These are phyloP conservation scores for Salarias fasciatus DNA, from an alignment of 2,797 vertebrate species.

Conservation along the genomic window DNA sequence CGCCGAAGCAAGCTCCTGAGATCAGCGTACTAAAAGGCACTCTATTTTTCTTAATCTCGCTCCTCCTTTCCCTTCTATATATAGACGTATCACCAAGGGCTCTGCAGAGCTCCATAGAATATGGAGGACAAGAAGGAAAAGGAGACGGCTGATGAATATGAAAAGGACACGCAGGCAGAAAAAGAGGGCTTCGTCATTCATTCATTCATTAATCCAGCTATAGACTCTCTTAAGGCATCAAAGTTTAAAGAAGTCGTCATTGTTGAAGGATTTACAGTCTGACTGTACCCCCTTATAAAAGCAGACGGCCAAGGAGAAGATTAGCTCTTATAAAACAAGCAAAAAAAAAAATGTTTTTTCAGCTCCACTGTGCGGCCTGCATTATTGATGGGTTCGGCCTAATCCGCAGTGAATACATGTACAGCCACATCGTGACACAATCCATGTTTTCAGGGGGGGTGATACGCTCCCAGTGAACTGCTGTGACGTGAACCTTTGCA, in stretches of 20 bases:
- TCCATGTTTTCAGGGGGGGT: conserved; percentile 33
- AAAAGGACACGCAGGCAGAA: conserved; percentile 26
- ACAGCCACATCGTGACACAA: conserved; percentile 53
- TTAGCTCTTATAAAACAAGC: conserved; percentile 49
- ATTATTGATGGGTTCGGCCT: conserved; percentile 70
- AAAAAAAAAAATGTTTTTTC: conserved; percentile 53
- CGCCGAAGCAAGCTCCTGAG: neutral
- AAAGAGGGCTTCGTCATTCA: neutral
- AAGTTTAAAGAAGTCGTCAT: conserved; percentile 25
- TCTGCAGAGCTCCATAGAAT: conserved; percentile 39
- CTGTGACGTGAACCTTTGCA: conserved; percentile 31
- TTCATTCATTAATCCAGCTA: conserved; percentile 8
- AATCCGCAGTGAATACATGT: conserved; percentile 57
- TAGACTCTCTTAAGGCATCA: conserved; percentile 21
- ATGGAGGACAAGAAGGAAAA: conserved; percentile 42
- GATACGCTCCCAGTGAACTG: conserved; percentile 38
- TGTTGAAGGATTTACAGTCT: conserved; percentile 34
- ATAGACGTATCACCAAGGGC: conserved; percentile 64
- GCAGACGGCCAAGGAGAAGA: conserved; percentile 27
- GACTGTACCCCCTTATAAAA: conserved; percentile 13
- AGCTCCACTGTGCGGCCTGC: conserved; percentile 53
- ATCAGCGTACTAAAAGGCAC: conserved; percentile 25
- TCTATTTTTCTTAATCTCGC: conserved; percentile 41
- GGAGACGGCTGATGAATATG: conserved; percentile 42
- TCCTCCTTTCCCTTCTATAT: conserved; percentile 61